These are phyloP conservation scores for Telmatochromis brichardi DNA, from an alignment of 2,113 vertebrate species.

Conservation along the genomic window DNA sequence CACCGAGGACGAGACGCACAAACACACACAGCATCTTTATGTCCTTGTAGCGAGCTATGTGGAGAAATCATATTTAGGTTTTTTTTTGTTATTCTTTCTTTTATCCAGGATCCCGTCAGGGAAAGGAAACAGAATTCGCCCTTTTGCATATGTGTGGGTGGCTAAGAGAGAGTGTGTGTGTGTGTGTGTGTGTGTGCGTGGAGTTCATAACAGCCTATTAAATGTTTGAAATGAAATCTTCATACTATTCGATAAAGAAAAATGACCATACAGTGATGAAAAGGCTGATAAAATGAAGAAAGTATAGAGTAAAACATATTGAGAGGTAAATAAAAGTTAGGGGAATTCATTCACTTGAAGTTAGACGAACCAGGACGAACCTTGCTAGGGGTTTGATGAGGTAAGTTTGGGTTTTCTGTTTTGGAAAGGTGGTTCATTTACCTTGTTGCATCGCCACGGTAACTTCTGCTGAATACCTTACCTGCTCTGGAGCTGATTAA, in stretches of 20 bases:
- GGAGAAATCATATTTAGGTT: not conserved
- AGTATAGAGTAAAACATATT: not conserved
- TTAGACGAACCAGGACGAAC: not conserved
- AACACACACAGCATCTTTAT: not conserved
- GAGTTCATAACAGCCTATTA: not conserved
- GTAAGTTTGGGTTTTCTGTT: fast-evolving
- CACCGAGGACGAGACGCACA: not conserved
- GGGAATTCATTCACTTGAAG: not conserved
- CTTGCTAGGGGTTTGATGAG: not conserved
- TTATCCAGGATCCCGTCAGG: not conserved
- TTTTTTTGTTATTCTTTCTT: not conserved
- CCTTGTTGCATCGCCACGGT: not conserved
- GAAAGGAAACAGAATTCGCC: not conserved
- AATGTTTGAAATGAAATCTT: not conserved
- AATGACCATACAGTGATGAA: not conserved
- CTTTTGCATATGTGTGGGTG: not conserved
- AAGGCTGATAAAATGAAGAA: not conserved
- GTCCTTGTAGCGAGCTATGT: not conserved
- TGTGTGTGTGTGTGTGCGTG: not conserved
- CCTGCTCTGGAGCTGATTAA: not conserved
- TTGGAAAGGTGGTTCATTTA: not conserved
- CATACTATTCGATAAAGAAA: not conserved
- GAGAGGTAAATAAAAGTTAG: not conserved
- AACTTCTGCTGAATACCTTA: not conserved
- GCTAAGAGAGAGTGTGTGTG: not conserved